Conservation (phyloP, 2,797 vertebrate genomes). For the Oryzias sinensis region DNA sequence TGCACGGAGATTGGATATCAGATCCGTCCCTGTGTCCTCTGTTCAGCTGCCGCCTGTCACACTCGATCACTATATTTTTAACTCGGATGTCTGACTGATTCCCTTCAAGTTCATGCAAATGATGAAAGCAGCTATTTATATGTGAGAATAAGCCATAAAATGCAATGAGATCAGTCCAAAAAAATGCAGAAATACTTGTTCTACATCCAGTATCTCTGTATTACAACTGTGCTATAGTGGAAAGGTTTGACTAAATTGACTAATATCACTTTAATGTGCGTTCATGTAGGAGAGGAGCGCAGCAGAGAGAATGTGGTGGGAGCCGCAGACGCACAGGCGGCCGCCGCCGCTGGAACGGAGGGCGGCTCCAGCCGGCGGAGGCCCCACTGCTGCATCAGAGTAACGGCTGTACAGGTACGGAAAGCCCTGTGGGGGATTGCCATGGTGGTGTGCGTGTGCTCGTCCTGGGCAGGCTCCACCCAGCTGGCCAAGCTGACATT, state of each 20-base stretch:
- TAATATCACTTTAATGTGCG: constrained; percentile 1
- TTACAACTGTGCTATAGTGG: too few relatives aligned
- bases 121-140: constrained; percentile 57
- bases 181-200: background rate
- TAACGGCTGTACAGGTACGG: constrained; percentile 80
- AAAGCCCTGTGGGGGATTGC: constrained; percentile 89
- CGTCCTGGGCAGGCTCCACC: constrained; percentile 92
- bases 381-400: constrained; percentile 79
- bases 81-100: constrained; percentile 69
- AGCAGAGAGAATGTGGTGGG: constrained; percentile 84
- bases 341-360: constrained; percentile 68
- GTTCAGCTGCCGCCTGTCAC: constrained; percentile 61
- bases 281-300: constrained; percentile 84
- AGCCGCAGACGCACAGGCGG: constrained; percentile 78
- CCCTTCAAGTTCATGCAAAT: constrained; percentile 62
- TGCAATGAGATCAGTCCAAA: constrained; percentile 20
- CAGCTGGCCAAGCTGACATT: constrained; percentile 94
- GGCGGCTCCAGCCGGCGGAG: constrained; percentile 65
- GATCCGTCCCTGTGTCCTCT: constrained; percentile 63
- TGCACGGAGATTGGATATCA: constrained; percentile 58
- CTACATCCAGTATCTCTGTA: too few relatives aligned
- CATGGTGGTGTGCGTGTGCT: constrained; percentile 89
- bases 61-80: constrained; percentile 55
- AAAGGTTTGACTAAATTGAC: too few relatives aligned
- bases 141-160: constrained; percentile 5